Evolutionary conservation across 2,797 vertebrate genomes (phyloP), one percentile per base, ranked within the genome.

Genomic region (Sebastes iracundus): DNA sequence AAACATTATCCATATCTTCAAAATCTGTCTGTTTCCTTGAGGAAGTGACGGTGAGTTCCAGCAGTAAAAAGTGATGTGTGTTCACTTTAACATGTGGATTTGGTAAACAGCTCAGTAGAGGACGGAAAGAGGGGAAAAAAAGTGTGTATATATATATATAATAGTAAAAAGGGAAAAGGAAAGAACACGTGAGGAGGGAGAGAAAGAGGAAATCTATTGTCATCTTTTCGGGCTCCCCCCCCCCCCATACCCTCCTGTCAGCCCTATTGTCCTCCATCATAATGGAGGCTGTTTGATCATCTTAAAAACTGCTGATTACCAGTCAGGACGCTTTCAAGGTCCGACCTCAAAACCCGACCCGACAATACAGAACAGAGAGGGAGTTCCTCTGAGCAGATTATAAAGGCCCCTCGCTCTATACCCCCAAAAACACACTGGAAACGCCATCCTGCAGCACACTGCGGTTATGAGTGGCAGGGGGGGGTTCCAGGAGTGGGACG

Each of bases 201-300:
- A 75, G 73, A 70, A 79, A 81, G 56, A 71, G 72, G 76, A 85
- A 85, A 82, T 63, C 90, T 88, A 87, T 92, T 92, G 85, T 91
- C 64, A 66, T 80, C 58, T 75, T 35, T 81, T 70, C 63, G 28
- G 67, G 55, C 66, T 46, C 77, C 66, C 60, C 65, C 28, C 28
- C 23, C 27, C 18, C 4, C 69, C 72, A 35, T 49, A 76, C 67
- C 69, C 72, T 75, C 66, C 87, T 88, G 90, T 91, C 90, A 86
- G 74, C 38, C 35, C 80, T 58, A 82, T 93, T 94, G 93, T 94
- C 85, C 86, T 71, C 63, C 58, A 14, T 87, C 85, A 93, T 90
- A 93, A 94, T 83, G 62, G 89, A 82, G 80, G 32, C 62, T 18
- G 87, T 93, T 93, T 94, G 90, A 94, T 93, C 88, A 91, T 81